Base-by-base conservation (phyloP, 2,113 vertebrate species). In the Merops nubicus region DNA sequence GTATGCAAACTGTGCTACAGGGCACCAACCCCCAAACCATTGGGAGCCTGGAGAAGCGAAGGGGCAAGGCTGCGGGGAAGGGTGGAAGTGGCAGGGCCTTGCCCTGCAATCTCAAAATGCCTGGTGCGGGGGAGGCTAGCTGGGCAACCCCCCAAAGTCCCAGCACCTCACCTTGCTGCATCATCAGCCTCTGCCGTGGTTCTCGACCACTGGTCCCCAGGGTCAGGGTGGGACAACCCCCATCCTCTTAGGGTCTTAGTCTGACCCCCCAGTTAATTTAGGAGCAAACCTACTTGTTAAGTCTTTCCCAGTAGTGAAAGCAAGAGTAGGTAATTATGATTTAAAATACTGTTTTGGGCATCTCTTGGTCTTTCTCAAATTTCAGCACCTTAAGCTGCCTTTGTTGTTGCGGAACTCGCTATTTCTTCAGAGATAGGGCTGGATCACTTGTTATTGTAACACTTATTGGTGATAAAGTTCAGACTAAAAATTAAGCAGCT, bases 401-500 rank as follows among this genome's bases (percentile, higher is more conserved):
- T 97, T 97, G 97, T 98, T 98, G 94, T 93, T 91, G 93, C 91
- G 82, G 89, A 98, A 97, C 98, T 97, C 97, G 97, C 97, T 96
- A 64, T 97, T 97, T 98, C 97, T 98, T 98, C 90, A 86, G 97
- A 97, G 98, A 97, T 93, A 74, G 89, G 95, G 96, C 98, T 95
- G 93, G 96, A 98, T 98, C 95, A 94, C 97, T 98, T 98, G 97
- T 98, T 98, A 98, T 98, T 98, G 97, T 98, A 98, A 98, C 98
- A 98, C 98, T 98, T 98, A 98, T 97, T 96, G 97, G 98, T 97
- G 98, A 98, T 98, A 98, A 98, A 98, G 98, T 98, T 98, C 98
- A 98, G 97, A 94, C 96, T 97, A 96, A 98, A 98, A 98, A 98
- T 98, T 98, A 98, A 98, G 98, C 98, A 98, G 98, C 98, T 98